Evolutionary conservation across 1,140 invertebrate genomes (phyloP).

Genomic region (Pollicipes pollicipes): DNA sequence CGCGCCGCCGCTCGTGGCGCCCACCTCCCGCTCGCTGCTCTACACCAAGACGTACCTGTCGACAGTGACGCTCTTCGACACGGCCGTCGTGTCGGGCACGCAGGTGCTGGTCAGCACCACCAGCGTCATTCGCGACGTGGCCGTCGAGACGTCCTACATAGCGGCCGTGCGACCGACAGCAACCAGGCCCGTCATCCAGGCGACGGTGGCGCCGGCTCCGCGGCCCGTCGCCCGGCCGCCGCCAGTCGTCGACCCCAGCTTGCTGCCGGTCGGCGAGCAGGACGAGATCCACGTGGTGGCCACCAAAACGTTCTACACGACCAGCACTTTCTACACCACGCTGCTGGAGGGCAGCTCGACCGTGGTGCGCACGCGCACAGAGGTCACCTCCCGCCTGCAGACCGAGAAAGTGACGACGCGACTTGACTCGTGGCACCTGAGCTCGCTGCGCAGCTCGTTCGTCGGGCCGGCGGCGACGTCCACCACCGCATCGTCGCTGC

Average conservation of each 20-base stretch:
- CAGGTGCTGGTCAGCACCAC: not conserved
- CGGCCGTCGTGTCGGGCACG: slow-evolving; percentile 8
- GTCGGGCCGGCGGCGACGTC: too few relatives aligned
- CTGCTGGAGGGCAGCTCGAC: slow-evolving; percentile 39
- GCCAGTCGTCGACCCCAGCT: slow-evolving; percentile 6
- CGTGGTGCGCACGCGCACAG: slow-evolving; percentile 23
- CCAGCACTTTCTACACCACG: slow-evolving; percentile 68
- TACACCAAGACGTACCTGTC: slow-evolving; percentile 24
- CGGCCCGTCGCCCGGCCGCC: slow-evolving; percentile 1
- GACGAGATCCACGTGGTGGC: slow-evolving; percentile 43
- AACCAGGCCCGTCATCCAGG: not conserved
- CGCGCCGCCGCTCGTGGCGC: not conserved
- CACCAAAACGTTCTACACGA: slow-evolving; percentile 70
- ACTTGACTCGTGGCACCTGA: slow-evolving; percentile 11
- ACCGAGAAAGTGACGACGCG: slow-evolving; percentile 23
- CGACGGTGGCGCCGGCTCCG: not conserved
- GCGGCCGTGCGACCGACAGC: not conserved
- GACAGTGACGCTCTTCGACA: slow-evolving; percentile 20
- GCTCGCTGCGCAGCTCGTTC: not conserved
- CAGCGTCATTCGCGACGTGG: not conserved
- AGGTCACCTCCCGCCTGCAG: slow-evolving; percentile 25
- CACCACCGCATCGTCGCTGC: too few relatives aligned
- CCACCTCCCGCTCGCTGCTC: not conserved
- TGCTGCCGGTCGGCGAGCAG: slow-evolving; percentile 9
- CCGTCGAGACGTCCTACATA: not conserved